Evolutionary conservation across 2,797 vertebrate genomes (phyloP).

Genomic region (Lepus oiostolus): DNA sequence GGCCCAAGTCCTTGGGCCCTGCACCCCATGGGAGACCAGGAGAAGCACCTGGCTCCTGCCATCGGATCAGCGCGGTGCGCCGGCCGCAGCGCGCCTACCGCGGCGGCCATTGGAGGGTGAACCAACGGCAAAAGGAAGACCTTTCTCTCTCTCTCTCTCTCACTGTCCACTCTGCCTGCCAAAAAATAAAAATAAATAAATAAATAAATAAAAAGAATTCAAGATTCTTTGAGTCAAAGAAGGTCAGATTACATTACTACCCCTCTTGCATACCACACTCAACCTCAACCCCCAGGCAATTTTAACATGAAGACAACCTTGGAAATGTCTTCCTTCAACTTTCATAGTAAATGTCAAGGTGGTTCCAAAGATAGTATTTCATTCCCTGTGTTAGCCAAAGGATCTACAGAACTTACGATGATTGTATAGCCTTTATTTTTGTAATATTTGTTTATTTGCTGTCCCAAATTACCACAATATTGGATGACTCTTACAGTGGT

Average conservation of each 20-base stretch:
- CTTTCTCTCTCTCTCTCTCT: too few species aligned
- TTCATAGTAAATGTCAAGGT: slow-evolving; percentile 69
- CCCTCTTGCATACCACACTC: neutral
- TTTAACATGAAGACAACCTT: slow-evolving; percentile 57
- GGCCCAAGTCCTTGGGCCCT: too few species aligned
- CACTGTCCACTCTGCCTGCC: too few species aligned
- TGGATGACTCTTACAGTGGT: neutral
- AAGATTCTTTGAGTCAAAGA: slow-evolving; percentile 41
- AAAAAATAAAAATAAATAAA: too few species aligned
- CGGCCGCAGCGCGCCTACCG: too few species aligned
- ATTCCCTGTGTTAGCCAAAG: slow-evolving; percentile 10
- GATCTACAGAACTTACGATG: slow-evolving; percentile 29
- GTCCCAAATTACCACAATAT: slow-evolving; percentile 37
- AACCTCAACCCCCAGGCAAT: slow-evolving; percentile 36
- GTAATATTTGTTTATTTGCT: slow-evolving; percentile 56
- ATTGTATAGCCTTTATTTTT: slow-evolving; percentile 57
- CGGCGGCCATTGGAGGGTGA: too few species aligned
- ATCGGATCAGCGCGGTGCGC: too few species aligned
- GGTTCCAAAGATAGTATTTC: slow-evolving; percentile 68
- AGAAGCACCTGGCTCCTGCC: too few species aligned
- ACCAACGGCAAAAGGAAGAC: too few species aligned
- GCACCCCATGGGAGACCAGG: too few species aligned
- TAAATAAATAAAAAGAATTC: neutral
- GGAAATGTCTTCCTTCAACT: slow-evolving; percentile 39
- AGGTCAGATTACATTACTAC: slow-evolving; percentile 54